Percentiles rank a stretch among this genome's conserved stretches.
These are phyloP conservation scores for Drosophila miranda DNA, from an alignment of 1,140 invertebrate genomes.

Conservation along the genomic window DNA sequence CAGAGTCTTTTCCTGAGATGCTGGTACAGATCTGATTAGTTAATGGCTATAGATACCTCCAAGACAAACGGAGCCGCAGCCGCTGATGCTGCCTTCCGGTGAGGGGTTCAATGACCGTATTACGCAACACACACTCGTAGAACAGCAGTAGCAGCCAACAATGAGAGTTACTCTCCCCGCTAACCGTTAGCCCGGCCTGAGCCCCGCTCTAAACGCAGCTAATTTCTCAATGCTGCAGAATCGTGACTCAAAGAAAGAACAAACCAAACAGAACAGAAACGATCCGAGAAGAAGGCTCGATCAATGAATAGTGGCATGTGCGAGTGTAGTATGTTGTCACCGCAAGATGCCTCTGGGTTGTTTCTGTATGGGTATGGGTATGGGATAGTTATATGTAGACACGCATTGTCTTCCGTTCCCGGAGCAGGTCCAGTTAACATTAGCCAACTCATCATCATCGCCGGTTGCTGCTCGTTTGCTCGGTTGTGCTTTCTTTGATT, in stretches of 20 bases:
- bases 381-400: constrained; percentile 10
- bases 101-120: constrained; percentile 76
- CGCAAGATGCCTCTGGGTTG: constrained; percentile 34
- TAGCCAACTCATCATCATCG: constrained; percentile 47
- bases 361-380: too few species aligned
- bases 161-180: constrained; percentile 46
- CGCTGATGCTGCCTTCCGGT: constrained; percentile 6
- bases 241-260: constrained; percentile 59
- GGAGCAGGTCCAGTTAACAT: constrained; percentile 61
- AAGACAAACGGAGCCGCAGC: neutral
- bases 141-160: constrained; percentile 1
- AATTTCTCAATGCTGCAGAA: constrained; percentile 68
- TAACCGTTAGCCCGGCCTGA: constrained; percentile 2
- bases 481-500: constrained; percentile 73
- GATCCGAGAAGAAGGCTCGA: constrained; percentile 26
- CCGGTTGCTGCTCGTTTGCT: constrained; percentile 12
- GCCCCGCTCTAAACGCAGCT: constrained; percentile 52
- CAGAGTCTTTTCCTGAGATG: too few species aligned
- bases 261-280: constrained; percentile 2
- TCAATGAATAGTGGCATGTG: constrained; percentile 36
- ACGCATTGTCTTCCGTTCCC: constrained; percentile 43
- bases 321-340: constrained; percentile 24
- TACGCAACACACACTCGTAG: constrained; percentile 62
- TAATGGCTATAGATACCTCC: constrained; percentile 10
- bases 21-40: constrained; percentile 7